These are phyloP conservation scores for Coptotermes formosanus DNA, from an alignment of 1,140 invertebrate species.

Conservation along the genomic window DNA sequence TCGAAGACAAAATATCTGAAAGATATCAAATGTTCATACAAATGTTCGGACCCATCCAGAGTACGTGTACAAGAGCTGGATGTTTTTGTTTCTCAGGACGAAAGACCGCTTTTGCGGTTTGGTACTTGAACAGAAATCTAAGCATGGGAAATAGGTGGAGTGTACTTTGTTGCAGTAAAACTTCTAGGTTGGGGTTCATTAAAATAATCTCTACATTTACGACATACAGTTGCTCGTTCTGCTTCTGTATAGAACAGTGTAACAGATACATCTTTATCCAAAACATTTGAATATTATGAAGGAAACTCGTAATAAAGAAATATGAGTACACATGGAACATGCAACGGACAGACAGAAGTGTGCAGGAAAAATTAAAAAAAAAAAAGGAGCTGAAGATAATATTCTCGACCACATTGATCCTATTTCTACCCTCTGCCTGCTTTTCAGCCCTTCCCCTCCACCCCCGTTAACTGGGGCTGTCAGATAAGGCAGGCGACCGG, in stretches of 20 bases:
- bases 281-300: background rate
- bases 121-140: too few relatives aligned
- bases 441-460: too few relatives aligned
- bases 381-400: constrained; percentile 6
- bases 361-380: background rate
- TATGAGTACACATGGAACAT: background rate
- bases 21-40: too few relatives aligned
- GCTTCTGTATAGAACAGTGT: background rate
- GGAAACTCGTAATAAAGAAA: background rate
- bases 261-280: background rate
- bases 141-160: too few relatives aligned
- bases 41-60: too few relatives aligned
- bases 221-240: too few relatives aligned
- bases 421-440: background rate
- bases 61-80: too few relatives aligned
- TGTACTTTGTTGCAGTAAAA: too few relatives aligned
- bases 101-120: too few relatives aligned
- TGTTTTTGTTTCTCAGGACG: too few relatives aligned
- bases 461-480: background rate
- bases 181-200: background rate
- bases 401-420: background rate
- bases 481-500: background rate
- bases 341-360: background rate
- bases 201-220: background rate
- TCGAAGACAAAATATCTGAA: too few relatives aligned